Evolutionary conservation across 1,140 invertebrate genomes (phyloP).

Genomic region (Teleogryllus occipitalis): DNA sequence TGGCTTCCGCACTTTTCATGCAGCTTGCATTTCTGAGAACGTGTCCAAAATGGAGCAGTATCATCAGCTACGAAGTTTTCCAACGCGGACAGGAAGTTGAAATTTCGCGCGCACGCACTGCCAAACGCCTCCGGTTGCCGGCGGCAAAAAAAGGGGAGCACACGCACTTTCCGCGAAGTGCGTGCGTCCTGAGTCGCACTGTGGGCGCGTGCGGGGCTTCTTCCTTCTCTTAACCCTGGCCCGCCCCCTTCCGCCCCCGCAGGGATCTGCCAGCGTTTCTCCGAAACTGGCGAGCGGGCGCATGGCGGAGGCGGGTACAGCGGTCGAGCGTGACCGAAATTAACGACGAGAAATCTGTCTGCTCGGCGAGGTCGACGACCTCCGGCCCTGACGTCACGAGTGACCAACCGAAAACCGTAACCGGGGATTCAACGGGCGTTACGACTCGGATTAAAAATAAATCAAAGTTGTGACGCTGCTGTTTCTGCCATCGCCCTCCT

Average conservation of each 20-base stretch:
- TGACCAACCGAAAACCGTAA: not conserved
- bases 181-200: not conserved
- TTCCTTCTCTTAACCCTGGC: not conserved
- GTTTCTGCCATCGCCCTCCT: no score
- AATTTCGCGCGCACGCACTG: no score
- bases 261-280: not conserved
- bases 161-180: not conserved
- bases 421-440: not conserved
- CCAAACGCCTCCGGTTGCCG: no score
- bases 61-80: no score
- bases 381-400: not conserved
- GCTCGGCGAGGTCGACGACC: not conserved
- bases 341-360: not conserved
- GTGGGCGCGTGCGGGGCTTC: not conserved
- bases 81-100: no score
- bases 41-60: no score
- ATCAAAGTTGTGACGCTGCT: not conserved
- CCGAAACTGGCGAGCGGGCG: not conserved
- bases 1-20: no score
- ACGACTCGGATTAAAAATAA: not conserved
- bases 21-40: no score
- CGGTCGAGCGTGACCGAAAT: not conserved
- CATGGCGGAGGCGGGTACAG: not conserved
- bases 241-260: not conserved
- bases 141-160: no score